phyloP scores from a whole-genome alignment of 2,113 vertebrate genomes.

The Psilopsiagon aymara region DNA sequence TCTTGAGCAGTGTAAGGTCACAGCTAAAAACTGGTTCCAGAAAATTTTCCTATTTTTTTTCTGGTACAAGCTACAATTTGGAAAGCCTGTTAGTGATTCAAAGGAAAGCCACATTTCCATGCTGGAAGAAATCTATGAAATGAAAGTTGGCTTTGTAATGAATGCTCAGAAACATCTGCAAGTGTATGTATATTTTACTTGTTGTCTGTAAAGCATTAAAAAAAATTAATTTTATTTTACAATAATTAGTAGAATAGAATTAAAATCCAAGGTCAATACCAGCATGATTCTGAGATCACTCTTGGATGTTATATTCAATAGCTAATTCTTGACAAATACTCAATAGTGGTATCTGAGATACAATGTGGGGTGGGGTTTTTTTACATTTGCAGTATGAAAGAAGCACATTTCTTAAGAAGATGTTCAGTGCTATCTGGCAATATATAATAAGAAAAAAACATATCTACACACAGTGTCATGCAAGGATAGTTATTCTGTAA shows the following conservation, averaged over 20 bases:
- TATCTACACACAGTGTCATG: not conserved
- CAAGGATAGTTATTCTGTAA: not conserved
- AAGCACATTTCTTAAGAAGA: not conserved
- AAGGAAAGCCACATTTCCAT: not conserved
- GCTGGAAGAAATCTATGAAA: not conserved
- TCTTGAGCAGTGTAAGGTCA: not conserved
- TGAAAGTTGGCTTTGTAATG: not conserved
- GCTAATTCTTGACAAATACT: not conserved
- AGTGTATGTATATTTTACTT: not conserved
- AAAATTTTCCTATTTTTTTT: not conserved
- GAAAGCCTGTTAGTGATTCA: not conserved
- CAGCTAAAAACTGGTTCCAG: not conserved
- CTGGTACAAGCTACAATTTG: not conserved
- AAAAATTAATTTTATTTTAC: not conserved
- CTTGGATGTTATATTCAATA: not conserved
- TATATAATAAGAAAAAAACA: not conserved
- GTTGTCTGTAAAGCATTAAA: not conserved
- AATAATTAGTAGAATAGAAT: not conserved
- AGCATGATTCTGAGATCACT: not conserved
- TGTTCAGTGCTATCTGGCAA: not conserved
- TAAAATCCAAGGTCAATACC: not conserved
- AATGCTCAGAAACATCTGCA: not conserved
- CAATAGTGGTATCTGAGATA: not conserved
- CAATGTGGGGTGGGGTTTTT: fast-evolving
- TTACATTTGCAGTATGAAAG: not conserved